Conservation (phyloP, 2,113 vertebrate genomes). For the Ophthalmolycus amberensis region DNA sequence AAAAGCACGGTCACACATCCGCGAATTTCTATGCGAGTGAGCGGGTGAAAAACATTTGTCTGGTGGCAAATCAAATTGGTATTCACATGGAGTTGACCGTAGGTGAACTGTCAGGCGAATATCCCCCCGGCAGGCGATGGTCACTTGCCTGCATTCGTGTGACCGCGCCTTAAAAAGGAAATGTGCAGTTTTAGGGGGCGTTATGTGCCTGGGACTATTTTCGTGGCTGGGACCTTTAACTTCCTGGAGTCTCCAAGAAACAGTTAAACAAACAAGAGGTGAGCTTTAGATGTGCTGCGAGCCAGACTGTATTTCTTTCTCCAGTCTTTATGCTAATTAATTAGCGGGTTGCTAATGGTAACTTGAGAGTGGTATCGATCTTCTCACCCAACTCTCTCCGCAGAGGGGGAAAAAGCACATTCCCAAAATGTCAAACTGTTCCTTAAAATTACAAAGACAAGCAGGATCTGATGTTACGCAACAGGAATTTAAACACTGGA, state of each 20-base stretch:
- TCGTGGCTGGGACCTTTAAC: neutral
- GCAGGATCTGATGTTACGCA: neutral
- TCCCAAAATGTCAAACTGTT: neutral
- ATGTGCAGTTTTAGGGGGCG: neutral
- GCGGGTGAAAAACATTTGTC: no score
- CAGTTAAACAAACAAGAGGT: neutral
- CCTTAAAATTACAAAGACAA: neutral
- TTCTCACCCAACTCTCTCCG: neutral
- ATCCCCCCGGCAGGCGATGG: no score
- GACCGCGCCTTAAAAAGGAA: no score
- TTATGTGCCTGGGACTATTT: neutral
- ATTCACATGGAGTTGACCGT: no score
- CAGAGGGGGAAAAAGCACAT: neutral
- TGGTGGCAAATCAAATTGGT: no score
- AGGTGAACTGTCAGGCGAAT: no score
- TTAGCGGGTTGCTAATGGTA: neutral
- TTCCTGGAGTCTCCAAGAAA: slow-evolving; percentile 15
- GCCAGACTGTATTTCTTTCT: neutral
- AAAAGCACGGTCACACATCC: neutral
- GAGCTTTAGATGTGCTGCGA: neutral
- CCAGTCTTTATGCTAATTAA: neutral
- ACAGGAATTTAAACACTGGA: neutral
- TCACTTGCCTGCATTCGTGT: no score
- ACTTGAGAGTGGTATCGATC: neutral
- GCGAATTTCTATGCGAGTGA: neutral